Conservation (phyloP, 2,797 vertebrate species). For the Zenarchopterus dispar region DNA sequence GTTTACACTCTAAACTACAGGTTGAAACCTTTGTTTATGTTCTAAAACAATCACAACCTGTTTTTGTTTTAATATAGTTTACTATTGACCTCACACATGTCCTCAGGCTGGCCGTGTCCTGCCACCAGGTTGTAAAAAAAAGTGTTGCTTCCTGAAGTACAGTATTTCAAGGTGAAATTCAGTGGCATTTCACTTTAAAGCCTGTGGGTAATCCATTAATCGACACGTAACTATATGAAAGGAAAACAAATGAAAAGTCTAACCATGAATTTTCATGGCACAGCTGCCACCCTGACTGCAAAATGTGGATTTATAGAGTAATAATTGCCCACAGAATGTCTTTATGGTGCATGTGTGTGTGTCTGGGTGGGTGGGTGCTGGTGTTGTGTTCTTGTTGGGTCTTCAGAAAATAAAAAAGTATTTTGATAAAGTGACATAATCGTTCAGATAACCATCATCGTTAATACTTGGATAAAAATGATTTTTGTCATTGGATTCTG, state of each 20-base stretch:
- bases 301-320: conserved; percentile 55
- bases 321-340: conserved; percentile 44
- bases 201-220: conserved; percentile 38
- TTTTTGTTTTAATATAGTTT: conserved; percentile 4
- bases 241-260: conserved; percentile 43
- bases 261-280: conserved; percentile 43
- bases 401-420: not conserved
- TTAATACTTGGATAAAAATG: too few relatives aligned
- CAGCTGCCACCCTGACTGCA: conserved; percentile 30
- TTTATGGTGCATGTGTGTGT: conserved; percentile 27
- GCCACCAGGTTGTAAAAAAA: conserved; percentile 1
- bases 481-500: too few relatives aligned
- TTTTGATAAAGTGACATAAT: too few relatives aligned
- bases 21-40: too few relatives aligned
- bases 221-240: conserved; percentile 42
- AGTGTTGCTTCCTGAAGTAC: conserved; percentile 20
- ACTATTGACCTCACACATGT: not conserved
- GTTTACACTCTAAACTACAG: too few relatives aligned
- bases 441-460: too few relatives aligned
- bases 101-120: not conserved
- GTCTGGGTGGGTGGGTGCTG: not conserved
- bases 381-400: not conserved
- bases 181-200: conserved; percentile 22
- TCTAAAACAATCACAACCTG: too few relatives aligned
- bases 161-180: conserved; percentile 15